phyloP scores from a whole-genome alignment of 2,888 invertebrate genomes.

The Elysia crispata region DNA sequence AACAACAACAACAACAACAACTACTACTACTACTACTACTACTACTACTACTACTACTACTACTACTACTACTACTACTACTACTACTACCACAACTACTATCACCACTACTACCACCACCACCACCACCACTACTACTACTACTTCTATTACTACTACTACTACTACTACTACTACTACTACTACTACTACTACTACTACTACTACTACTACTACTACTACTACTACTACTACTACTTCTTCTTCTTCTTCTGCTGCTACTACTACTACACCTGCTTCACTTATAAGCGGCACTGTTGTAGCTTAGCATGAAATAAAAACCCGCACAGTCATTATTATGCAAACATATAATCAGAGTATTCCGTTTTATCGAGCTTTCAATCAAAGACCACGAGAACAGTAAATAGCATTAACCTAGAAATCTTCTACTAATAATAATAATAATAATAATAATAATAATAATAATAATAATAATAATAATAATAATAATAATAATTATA shows the following conservation, averaged over 20 bases:
- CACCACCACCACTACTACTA: background rate
- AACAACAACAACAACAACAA: background rate
- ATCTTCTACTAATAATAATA: no score
- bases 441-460: no score
- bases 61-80: background rate
- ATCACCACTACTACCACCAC: background rate
- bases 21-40: background rate
- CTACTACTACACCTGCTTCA: background rate
- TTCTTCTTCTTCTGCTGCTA: no score
- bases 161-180: conserved; percentile 9
- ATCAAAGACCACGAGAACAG: no score
- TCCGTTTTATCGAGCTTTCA: no score
- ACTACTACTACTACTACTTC: no score
- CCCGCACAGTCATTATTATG: no score
- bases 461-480: no score
- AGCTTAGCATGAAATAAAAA: background rate
- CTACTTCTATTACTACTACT: background rate
- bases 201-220: conserved; percentile 9
- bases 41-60: background rate
- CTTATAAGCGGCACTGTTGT: background rate
- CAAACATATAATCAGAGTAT: no score
- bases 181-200: conserved; percentile 9
- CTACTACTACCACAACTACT: no score
- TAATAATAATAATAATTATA: no score
- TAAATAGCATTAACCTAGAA: no score